Percentiles rank a stretch among this genome's conserved stretches.
Conservation (phyloP, 2,113 vertebrate genomes). For the Myiozetetes cayanensis region DNA sequence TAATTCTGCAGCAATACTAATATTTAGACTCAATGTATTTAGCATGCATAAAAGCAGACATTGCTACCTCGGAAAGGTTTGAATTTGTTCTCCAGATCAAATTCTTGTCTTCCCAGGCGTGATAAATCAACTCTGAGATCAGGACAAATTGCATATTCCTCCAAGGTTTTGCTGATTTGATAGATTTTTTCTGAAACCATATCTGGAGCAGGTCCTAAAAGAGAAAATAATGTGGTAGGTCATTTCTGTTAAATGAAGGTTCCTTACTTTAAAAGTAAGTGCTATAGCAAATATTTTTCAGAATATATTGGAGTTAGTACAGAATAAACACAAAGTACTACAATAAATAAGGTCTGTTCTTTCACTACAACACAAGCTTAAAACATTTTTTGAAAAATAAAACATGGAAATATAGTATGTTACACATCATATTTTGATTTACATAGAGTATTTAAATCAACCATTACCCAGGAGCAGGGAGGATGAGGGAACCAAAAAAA, state of each 20-base stretch:
- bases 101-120: conserved; percentile 93
- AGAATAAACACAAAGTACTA: not conserved
- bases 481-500: not conserved
- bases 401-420: not conserved
- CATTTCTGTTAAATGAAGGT: not conserved
- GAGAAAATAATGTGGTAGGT: not conserved
- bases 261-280: not conserved
- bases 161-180: conserved; percentile 96
- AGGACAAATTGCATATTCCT: conserved; percentile 95
- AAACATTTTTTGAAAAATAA: not conserved
- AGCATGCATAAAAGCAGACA: not conserved
- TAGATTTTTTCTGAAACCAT: conserved; percentile 92
- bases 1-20: not conserved
- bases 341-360: not conserved
- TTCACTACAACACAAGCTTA: not conserved
- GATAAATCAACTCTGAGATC: conserved; percentile 94
- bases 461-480: not conserved
- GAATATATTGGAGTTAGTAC: not conserved
- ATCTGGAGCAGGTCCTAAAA: conserved; percentile 90
- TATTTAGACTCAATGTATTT: not conserved
- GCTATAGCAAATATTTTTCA: not conserved
- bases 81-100: conserved; percentile 99
- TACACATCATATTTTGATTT: not conserved
- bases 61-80: conserved; percentile 95
- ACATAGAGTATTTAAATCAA: not conserved